These are phyloP conservation scores for Euthynnus affinis DNA, from an alignment of 2,797 vertebrate species.

Conservation along the genomic window DNA sequence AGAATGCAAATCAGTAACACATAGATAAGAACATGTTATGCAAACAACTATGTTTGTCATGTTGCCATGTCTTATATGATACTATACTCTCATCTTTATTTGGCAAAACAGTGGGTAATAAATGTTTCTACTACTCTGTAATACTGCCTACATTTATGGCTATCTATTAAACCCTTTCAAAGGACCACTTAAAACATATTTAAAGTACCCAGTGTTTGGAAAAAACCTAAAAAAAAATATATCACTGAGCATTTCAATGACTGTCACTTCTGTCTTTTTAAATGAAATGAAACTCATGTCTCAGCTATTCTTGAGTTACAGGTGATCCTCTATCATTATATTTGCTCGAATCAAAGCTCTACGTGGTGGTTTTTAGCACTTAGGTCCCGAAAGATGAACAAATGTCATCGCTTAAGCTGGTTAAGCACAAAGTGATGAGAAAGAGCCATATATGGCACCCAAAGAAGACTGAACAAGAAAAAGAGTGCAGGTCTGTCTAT, in stretches of 20 bases:
- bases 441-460: background rate
- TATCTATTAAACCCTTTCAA: background rate
- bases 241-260: conserved; percentile 1
- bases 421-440: conserved; percentile 8
- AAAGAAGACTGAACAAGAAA: background rate
- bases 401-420: background rate
- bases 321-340: conserved; percentile 17
- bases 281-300: background rate
- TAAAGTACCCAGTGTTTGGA: background rate
- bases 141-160: background rate
- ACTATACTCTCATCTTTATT: background rate
- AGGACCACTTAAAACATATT: background rate
- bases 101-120: background rate
- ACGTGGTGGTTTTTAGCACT: background rate
- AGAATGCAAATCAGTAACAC: no score
- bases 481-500: conserved; percentile 13
- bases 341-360: conserved; percentile 12
- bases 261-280: background rate
- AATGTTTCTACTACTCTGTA: background rate
- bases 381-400: background rate
- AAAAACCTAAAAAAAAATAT: background rate
- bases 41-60: background rate
- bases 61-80: background rate
- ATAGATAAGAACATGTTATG: no score
- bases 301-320: background rate